These are phyloP conservation scores for Atherinosoma microstoma DNA, from an alignment of 2,797 vertebrate genomes.

Conservation along the genomic window DNA sequence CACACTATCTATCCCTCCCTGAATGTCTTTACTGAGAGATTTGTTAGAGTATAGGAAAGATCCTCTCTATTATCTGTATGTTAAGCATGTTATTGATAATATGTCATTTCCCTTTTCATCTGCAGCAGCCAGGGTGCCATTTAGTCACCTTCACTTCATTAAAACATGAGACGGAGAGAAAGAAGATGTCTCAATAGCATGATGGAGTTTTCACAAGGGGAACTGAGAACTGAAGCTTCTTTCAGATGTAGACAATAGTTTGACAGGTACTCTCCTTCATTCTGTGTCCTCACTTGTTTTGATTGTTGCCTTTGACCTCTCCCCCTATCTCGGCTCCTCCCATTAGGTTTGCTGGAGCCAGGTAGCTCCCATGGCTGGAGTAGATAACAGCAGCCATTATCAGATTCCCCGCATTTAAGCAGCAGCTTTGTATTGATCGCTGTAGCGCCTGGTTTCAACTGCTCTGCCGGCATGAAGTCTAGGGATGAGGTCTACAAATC, in stretches of 20 bases:
- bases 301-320: constrained; percentile 1
- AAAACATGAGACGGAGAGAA: background rate
- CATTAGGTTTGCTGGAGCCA: constrained; percentile 65
- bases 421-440: constrained; percentile 64
- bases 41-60: background rate
- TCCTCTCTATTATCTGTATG: background rate
- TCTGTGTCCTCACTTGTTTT: constrained; percentile 3
- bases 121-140: background rate
- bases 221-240: background rate
- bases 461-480: constrained; percentile 40
- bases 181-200: background rate
- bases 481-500: constrained; percentile 4
- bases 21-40: no score
- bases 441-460: constrained; percentile 40
- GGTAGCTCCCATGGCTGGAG: constrained; percentile 67
- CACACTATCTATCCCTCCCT: no score
- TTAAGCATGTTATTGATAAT: background rate
- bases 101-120: background rate
- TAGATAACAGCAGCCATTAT: constrained; percentile 75
- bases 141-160: background rate
- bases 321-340: background rate
- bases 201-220: background rate
- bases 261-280: constrained; percentile 3
- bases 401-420: constrained; percentile 70
- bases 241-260: constrained; percentile 9